Base-by-base conservation (phyloP, 1,140 invertebrate genomes). In the Apis cerana region DNA sequence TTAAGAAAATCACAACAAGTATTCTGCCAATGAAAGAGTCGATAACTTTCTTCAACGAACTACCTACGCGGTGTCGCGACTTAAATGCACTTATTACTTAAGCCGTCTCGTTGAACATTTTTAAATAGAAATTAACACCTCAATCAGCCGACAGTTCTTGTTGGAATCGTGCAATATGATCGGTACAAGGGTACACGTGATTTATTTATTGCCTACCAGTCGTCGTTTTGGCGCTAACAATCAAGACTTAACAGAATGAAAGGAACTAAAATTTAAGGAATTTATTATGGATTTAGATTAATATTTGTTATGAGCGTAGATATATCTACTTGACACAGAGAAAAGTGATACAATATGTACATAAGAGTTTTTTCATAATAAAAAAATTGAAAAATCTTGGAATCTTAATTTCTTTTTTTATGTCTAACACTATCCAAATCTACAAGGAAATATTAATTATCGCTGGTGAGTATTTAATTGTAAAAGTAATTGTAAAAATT, bases 311-410 rank as follows among this genome's bases (percentile, higher is more conserved):
- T 79, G 81, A 85, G 21, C 56, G 8, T 88, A 89, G 75, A 86
- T 65, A 86, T 65, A 33, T 80, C 56, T 70, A 87, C 81, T 87
- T 27, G n/a, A 76, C 11, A 59, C 70, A 59, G 21, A 85, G 52
- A 85, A 59, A 62, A 75, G 59, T 65, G 74, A 85, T 80, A 43
- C 67, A 65, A 85, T 84, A 85, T 91, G 90, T 91, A 91, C 74
- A 91, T 90, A 91, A 90, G 52, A 82, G 85, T 89, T 79, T 67
- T 89, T 90, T 91, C 65, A 21, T 88, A 89, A 88, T 89, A 90
- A 90, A 91, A 43, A 88, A n/a, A 68, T 21, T 69, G 15, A 80
- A 81, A 88, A 78, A 59, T 13, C 21, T 52, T 33, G 21, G 54
- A 7, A 15, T 52, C 54, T 9, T 17, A 5, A 9, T 58, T 54